Evolutionary conservation across 2,113 vertebrate genomes (phyloP), one percentile per base, ranked within the genome.

Genomic region (Rhabdornis inornatus): DNA sequence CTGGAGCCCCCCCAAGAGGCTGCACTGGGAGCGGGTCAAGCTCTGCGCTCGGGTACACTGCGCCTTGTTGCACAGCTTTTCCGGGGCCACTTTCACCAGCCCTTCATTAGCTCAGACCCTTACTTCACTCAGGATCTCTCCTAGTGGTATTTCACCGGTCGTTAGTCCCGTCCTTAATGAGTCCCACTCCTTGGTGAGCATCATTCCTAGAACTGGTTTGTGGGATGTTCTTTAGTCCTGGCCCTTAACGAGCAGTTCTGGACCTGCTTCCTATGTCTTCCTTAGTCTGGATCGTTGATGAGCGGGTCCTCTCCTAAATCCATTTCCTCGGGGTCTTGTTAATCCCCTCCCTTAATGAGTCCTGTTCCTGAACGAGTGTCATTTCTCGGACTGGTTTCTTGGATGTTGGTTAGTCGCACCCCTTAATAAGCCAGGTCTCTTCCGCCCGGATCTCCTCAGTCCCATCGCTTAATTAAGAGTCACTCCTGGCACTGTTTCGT

Each of bases 181-280:
- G 45, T 35, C 12, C 39, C 11, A 8, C 8, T 53, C 21, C 37
- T 50, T 6, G 21, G 4, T 9, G 33, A 31, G 9, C 4, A 1
- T 49, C 15, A 5, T 13, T 37, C 18, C 49, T 7, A 18, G 18
- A 18, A 13, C 35, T 6, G 50, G 13, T 19, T 22, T 47, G 17
- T 19, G 20, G 20, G 12, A 45, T 47, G 11, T 39, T 39, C 40
- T 17, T 39, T 15, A 55, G 33, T 45, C 33, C 27, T 0, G 1
- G 25, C 19, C 53, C 19, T 18, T 13, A 24, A 28, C 0, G 5
- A 50, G 65, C 6, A 0, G 9, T 23, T 59, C 65, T 28, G 19
- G 30, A 25, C 10, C 33, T 11, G 21, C 17, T 44, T 72, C 57
- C 28, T 40, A 30, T 20, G 13, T 15, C 22, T 27, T 45, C 49